phyloP scores from a whole-genome alignment of 2,113 vertebrate genomes.

The Nyctereutes procyonoides region DNA sequence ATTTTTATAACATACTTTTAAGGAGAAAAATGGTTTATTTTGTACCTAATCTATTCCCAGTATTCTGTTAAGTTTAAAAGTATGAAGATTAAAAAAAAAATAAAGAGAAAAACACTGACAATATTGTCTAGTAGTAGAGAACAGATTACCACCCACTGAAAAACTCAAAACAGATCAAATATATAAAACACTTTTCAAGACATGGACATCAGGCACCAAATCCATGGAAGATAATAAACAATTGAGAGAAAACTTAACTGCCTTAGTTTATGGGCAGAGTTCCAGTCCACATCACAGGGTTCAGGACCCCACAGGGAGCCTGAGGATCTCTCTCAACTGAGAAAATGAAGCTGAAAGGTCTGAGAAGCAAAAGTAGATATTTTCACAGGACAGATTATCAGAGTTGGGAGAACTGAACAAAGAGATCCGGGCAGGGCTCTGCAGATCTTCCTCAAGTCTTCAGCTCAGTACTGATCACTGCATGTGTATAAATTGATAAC shows the following conservation, averaged over 20 bases:
- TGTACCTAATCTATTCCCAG: neutral
- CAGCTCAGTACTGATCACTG: neutral
- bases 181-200: neutral
- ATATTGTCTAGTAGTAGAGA: neutral
- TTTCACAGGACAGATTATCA: neutral
- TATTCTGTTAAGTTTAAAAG: neutral
- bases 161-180: neutral
- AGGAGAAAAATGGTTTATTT: neutral
- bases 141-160: neutral
- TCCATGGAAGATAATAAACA: neutral
- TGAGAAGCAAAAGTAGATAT: neutral
- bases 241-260: neutral
- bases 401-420: neutral
- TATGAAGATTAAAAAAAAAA: neutral
- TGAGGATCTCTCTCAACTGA: too few relatives aligned
- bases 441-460: neutral
- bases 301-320: neutral
- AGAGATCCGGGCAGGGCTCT: neutral
- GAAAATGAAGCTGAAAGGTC: neutral
- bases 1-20: neutral
- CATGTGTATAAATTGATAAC: too few relatives aligned
- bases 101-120: neutral
- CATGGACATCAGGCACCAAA: neutral
- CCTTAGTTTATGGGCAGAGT: neutral
- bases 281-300: neutral